Conservation (phyloP, 2,888 invertebrate genomes). For the Pachymerium ferrugineum region DNA sequence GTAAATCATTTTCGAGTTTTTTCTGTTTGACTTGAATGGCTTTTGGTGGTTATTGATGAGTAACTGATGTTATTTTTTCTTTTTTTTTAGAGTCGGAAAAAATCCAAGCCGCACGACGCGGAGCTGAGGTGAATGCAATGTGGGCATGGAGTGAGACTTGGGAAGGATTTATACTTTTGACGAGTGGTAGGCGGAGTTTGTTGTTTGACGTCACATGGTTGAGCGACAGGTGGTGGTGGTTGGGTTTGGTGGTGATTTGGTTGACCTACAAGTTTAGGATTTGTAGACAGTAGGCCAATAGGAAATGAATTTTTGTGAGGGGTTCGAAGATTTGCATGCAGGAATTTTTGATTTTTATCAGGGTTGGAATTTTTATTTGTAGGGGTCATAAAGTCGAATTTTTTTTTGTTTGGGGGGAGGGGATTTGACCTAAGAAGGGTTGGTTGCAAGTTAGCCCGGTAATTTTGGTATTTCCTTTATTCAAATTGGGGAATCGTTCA, state of each 20-base stretch:
- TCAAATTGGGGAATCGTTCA: no score
- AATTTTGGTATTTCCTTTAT: no score
- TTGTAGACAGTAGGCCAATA: constrained; percentile 21
- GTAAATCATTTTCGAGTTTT: neutral
- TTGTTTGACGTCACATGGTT: neutral
- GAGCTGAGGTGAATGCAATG: neutral
- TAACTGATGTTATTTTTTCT: neutral
- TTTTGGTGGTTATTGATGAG: neutral
- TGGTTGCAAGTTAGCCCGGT: neutral
- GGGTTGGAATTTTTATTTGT: neutral
- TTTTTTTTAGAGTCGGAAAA: neutral
- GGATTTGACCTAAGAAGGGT: neutral
- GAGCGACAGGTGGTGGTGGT: neutral
- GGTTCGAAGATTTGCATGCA: neutral
- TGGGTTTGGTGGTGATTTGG: neutral
- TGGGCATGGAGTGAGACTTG: neutral
- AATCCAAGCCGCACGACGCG: neutral
- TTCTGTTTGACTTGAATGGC: neutral
- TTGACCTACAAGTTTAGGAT: neutral
- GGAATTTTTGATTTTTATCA: neutral
- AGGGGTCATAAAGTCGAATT: neutral
- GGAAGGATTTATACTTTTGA: neutral
- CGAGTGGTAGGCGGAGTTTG: neutral
- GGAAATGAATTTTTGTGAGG: neutral
- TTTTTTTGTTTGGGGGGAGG: neutral